Conservation (phyloP, 2,888 invertebrate genomes). For the Coelinius sp. region DNA sequence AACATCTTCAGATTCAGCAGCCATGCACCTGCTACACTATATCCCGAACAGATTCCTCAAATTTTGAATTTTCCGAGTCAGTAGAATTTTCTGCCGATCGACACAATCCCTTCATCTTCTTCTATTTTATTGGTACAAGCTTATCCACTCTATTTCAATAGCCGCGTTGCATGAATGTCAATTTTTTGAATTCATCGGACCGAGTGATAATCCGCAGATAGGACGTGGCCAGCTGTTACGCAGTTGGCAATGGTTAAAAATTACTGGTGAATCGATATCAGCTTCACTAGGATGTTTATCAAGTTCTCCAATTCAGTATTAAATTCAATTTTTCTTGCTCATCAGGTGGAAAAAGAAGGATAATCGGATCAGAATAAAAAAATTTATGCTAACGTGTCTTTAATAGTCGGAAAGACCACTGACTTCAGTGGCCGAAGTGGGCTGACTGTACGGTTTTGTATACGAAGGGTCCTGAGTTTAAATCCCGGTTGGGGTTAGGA, state of each 20-base stretch:
- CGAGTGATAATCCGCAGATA: constrained; percentile 8
- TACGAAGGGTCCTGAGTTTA: too few relatives aligned
- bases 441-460: too few relatives aligned
- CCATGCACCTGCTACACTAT: too few relatives aligned
- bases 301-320: constrained; percentile 1
- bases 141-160: neutral
- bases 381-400: neutral
- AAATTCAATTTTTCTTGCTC: neutral
- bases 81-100: neutral
- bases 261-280: constrained; percentile 3
- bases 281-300: neutral
- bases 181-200: constrained; percentile 13
- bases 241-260: neutral
- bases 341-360: neutral
- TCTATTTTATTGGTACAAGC: too few relatives aligned
- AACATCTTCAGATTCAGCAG: too few relatives aligned
- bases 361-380: neutral
- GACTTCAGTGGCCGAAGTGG: too few relatives aligned
- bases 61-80: neutral
- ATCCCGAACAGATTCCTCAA: neutral
- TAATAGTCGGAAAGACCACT: neutral
- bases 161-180: neutral
- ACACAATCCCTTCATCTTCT: neutral
- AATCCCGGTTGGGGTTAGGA: too few relatives aligned
- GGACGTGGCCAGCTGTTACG: neutral